Conservation (phyloP, 2,888 invertebrate species). For the Eupithecia pulchellata region DNA sequence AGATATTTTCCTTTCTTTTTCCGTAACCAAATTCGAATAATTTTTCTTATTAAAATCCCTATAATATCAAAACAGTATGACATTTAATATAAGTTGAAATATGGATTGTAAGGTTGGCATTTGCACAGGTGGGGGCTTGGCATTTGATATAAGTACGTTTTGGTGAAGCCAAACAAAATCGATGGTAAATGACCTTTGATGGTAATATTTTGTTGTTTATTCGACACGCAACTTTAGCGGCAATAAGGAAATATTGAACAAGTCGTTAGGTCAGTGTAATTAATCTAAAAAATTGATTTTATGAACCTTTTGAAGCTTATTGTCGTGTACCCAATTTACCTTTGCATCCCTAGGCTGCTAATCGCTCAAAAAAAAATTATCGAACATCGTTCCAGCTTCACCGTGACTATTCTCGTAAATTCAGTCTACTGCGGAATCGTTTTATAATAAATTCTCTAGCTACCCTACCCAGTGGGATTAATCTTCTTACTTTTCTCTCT, state of each 20-base stretch:
- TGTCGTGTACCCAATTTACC: not conserved
- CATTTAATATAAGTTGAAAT: constrained; percentile 40
- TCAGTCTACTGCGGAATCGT: constrained; percentile 61
- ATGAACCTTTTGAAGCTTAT: not conserved
- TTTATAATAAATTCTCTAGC: constrained; percentile 82
- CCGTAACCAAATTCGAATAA: constrained; percentile 20
- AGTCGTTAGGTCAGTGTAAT: constrained; percentile 12
- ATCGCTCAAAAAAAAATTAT: constrained; percentile 21
- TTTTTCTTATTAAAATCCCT: constrained; percentile 23
- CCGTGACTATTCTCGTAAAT: constrained; percentile 40
- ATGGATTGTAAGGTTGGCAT: constrained; percentile 59
- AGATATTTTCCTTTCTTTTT: constrained; percentile 9
- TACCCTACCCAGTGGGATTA: constrained; percentile 78
- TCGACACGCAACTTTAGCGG: constrained; percentile 44
- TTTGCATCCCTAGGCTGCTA: constrained; percentile 5
- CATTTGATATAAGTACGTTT: constrained; percentile 60
- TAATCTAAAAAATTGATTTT: constrained; percentile 13
- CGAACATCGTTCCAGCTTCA: constrained; percentile 24
- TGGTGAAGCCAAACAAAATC: constrained; percentile 54
- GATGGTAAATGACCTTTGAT: constrained; percentile 73
- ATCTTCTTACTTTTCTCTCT: constrained; percentile 84
- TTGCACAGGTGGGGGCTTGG: constrained; percentile 71
- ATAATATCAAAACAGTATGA: constrained; percentile 36
- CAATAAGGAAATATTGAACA: constrained; percentile 29
- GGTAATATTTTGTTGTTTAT: constrained; percentile 37